phyloP scores from a whole-genome alignment of 2,888 invertebrate genomes.

The Drosophila nr. fundita region DNA sequence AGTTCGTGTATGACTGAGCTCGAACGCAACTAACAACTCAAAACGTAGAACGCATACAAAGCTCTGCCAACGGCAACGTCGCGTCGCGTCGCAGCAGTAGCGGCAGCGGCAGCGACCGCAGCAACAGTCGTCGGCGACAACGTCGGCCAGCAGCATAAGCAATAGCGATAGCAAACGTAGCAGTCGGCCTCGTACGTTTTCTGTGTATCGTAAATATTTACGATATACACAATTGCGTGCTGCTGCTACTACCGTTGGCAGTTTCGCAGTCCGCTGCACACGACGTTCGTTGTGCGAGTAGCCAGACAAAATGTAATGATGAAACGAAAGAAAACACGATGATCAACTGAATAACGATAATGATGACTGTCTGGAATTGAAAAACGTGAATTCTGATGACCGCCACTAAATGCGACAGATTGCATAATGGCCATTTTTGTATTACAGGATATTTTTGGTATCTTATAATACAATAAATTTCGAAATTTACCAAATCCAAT shows the following conservation, averaged over 20 bases:
- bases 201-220: slow-evolving; percentile 48
- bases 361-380: slow-evolving; percentile 16
- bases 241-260: slow-evolving; percentile 14
- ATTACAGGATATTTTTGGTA: not conserved
- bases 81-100: slow-evolving; percentile 5
- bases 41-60: slow-evolving; percentile 57
- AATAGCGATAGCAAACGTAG: slow-evolving; percentile 3
- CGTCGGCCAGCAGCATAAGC: not conserved
- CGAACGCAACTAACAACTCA: slow-evolving; percentile 77
- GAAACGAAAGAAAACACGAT: slow-evolving; percentile 21
- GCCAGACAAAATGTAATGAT: slow-evolving; percentile 37
- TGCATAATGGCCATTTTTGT: slow-evolving; percentile 33
- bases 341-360: slow-evolving; percentile 29
- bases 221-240: slow-evolving; percentile 37
- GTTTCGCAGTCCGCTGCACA: slow-evolving; percentile 52
- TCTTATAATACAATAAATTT: not conserved
- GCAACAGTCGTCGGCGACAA: slow-evolving; percentile 25
- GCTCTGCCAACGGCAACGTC: slow-evolving; percentile 34
- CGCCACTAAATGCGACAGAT: slow-evolving; percentile 46
- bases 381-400: slow-evolving; percentile 27
- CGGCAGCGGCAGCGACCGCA: slow-evolving; percentile 22
- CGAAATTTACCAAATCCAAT: not conserved
- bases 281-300: slow-evolving; percentile 45
- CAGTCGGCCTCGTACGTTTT: slow-evolving; percentile 13
- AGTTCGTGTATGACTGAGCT: slow-evolving; percentile 83